These are phyloP conservation scores for Noctuana brunneofusca DNA, from an alignment of 2,888 invertebrate species.

Conservation along the genomic window DNA sequence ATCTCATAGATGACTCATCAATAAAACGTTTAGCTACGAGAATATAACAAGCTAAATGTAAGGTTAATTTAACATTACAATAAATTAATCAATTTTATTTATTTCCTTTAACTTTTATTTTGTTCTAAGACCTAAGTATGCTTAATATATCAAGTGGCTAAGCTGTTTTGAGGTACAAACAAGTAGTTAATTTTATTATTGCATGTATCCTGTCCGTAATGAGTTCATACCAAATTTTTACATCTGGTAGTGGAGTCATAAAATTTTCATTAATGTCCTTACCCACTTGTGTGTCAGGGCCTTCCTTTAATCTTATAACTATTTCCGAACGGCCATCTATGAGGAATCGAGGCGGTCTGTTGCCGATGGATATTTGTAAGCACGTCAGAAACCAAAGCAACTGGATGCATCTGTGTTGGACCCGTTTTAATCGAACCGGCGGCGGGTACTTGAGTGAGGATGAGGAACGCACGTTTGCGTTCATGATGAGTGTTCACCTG, in stretches of 20 bases:
- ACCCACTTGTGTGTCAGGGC: constrained; percentile 93
- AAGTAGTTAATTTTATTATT: neutral
- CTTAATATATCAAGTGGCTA: no score
- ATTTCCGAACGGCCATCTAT: constrained; percentile 95
- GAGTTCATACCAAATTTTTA: neutral
- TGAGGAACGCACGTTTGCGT: constrained; percentile 49
- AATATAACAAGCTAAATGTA: no score
- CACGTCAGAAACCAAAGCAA: constrained; percentile 49
- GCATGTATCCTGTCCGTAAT: neutral
- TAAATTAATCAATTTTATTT: neutral
- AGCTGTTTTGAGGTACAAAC: neutral
- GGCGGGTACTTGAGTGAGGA: constrained; percentile 50
- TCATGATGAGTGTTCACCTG: constrained; percentile 65
- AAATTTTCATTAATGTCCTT: constrained; percentile 58
- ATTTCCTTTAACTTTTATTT: no score
- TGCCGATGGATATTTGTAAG: constrained; percentile 68
- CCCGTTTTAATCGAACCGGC: constrained; percentile 73
- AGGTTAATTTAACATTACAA: no score
- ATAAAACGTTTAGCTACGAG: no score
- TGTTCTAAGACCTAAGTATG: no score
- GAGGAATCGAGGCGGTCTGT: constrained; percentile 93
- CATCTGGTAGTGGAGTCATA: neutral
- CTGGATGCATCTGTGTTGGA: constrained; percentile 43
- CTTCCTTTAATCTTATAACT: constrained; percentile 94
- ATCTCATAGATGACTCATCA: no score